Conservation (phyloP, 2,888 invertebrate species). For the Electrophaes corylata region DNA sequence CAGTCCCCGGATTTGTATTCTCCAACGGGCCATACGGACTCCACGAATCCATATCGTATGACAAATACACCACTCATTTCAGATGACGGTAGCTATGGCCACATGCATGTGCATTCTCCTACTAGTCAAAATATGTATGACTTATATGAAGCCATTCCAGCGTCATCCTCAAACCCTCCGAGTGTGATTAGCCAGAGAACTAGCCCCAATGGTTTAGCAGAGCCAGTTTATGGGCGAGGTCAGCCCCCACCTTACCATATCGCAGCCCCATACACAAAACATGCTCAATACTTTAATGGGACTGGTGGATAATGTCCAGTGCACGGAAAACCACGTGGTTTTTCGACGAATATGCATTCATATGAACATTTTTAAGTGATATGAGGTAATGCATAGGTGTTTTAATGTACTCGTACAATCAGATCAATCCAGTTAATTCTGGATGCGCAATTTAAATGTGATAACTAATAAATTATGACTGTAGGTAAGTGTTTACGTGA, state of each 20-base stretch:
- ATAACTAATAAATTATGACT: constrained; percentile 54
- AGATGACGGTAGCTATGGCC: constrained; percentile 78
- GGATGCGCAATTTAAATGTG: constrained; percentile 81
- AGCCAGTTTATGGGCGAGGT: constrained; percentile 68
- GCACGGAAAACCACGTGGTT: constrained; percentile 52
- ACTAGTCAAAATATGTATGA: constrained; percentile 79
- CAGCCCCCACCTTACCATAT: constrained; percentile 93
- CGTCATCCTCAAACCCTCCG: constrained; percentile 70
- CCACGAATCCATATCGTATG: constrained; percentile 79
- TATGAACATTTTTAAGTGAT: constrained; percentile 55
- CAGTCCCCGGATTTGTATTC: constrained; percentile 79
- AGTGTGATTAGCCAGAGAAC: constrained; percentile 71
- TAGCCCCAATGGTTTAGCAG: constrained; percentile 69
- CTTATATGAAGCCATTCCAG: constrained; percentile 75
- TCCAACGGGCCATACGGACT: constrained; percentile 79
- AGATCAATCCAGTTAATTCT: constrained; percentile 54
- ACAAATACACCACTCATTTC: constrained; percentile 78
- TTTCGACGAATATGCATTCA: constrained; percentile 48
- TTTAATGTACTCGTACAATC: constrained; percentile 48
- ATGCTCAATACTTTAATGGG: constrained; percentile 87
- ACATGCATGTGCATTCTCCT: constrained; percentile 73
- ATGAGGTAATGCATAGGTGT: constrained; percentile 32
- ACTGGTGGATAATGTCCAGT: constrained; percentile 74
- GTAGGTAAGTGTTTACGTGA: constrained; percentile 56
- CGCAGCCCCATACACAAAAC: constrained; percentile 92